phyloP scores from a whole-genome alignment of 2,113 vertebrate species.

The Mirounga angustirostris region DNA sequence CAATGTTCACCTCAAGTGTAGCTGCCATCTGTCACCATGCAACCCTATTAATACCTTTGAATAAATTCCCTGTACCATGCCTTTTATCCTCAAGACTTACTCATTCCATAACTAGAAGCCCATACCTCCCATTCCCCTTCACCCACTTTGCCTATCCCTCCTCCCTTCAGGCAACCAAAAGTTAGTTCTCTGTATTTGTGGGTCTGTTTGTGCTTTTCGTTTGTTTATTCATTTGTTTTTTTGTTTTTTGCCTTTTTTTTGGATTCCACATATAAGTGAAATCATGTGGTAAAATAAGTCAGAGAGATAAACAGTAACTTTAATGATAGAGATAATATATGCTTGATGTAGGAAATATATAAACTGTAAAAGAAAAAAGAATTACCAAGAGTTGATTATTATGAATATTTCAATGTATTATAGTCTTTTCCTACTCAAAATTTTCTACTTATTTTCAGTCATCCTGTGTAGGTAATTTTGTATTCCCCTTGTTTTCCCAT shows the following conservation, averaged over 20 bases:
- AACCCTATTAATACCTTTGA: background rate
- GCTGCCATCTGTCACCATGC: background rate
- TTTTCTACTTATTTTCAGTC: background rate
- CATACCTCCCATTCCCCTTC: background rate
- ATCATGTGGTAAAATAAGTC: background rate
- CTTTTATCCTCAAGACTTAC: background rate
- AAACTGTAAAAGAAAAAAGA: constrained; percentile 33
- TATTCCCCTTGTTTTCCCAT: background rate
- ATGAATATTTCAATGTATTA: constrained; percentile 4
- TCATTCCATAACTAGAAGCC: background rate
- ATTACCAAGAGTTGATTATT: background rate
- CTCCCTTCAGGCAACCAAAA: background rate
- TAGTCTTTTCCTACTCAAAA: background rate
- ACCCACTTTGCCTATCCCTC: background rate
- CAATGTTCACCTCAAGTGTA: background rate
- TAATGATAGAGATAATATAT: constrained; percentile 9
- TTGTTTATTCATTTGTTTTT: background rate
- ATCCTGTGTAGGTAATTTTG: background rate
- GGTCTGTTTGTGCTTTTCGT: background rate
- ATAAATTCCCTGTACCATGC: background rate
- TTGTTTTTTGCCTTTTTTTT: background rate
- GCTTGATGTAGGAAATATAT: background rate
- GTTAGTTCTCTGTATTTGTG: background rate
- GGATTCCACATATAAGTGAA: background rate
- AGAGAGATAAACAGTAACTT: background rate